Evolutionary conservation across 2,113 vertebrate species (phyloP).

Genomic region (Lipotes vexillifer): DNA sequence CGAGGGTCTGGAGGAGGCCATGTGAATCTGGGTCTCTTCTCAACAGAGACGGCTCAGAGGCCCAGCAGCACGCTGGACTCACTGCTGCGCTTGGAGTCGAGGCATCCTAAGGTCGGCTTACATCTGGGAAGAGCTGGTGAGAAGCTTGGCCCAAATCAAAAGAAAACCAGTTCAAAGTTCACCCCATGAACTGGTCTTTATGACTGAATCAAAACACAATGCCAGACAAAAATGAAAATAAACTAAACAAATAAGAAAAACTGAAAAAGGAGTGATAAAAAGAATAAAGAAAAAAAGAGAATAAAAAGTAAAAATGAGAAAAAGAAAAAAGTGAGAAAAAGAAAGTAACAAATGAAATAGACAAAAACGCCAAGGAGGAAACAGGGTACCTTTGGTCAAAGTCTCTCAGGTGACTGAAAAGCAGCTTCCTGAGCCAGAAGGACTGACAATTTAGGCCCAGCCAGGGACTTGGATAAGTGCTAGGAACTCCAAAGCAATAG

Average conservation of each 20-base stretch:
- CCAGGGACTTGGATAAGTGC: not conserved
- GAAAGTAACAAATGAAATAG: not conserved
- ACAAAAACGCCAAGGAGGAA: not conserved
- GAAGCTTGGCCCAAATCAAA: not conserved
- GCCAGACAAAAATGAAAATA: not conserved
- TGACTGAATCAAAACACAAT: not conserved
- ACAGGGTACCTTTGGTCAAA: not conserved
- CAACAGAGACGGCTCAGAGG: not conserved
- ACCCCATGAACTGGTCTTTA: not conserved
- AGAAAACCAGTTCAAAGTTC: not conserved
- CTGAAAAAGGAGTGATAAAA: not conserved
- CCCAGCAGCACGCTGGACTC: rapidly evolving
- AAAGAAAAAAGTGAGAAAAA: not conserved
- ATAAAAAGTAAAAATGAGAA: not conserved
- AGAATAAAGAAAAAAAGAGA: not conserved
- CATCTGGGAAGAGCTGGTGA: not conserved
- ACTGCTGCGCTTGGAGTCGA: too few species aligned
- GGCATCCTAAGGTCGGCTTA: not conserved
- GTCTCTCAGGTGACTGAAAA: not conserved
- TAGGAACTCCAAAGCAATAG: not conserved
- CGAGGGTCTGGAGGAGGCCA: rapidly evolving
- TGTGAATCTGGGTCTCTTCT: not conserved
- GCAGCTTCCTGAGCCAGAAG: not conserved
- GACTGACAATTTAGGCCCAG: not conserved
- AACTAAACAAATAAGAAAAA: not conserved